Evolutionary conservation across 2,888 invertebrate genomes (phyloP).

Genomic region (Trissoscelio sp.): DNA sequence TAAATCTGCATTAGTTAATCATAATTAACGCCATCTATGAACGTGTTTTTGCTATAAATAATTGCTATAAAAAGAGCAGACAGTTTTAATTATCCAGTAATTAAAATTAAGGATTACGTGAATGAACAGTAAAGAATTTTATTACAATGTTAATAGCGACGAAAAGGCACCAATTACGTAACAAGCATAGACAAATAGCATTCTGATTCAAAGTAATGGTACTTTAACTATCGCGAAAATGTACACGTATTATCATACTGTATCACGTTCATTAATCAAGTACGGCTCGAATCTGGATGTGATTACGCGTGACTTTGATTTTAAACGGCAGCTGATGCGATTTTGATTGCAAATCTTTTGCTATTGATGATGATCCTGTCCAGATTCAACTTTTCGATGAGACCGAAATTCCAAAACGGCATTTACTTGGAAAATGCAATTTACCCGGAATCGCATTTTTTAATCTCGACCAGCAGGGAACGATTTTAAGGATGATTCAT

Average conservation of each 20-base stretch:
- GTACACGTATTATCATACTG: conserved; percentile 17
- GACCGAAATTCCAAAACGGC: not conserved
- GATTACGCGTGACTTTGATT: conserved; percentile 57
- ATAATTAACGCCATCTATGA: no score
- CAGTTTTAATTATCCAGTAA: not conserved
- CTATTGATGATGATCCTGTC: conserved; percentile 34
- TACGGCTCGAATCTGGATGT: conserved; percentile 25
- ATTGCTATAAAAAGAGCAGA: no score
- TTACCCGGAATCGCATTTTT: conserved; percentile 22
- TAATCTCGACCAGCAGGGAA: not conserved
- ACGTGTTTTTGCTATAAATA: no score
- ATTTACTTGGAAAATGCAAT: conserved; percentile 27
- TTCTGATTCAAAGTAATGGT: conserved; percentile 39
- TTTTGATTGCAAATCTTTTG: conserved; percentile 10
- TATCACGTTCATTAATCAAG: conserved; percentile 30
- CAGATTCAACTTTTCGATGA: conserved; percentile 27
- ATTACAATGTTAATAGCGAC: not conserved
- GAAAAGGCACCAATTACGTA: conserved; percentile 19
- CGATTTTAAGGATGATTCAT: conserved; percentile 27
- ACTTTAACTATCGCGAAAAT: conserved; percentile 43
- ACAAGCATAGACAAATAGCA: conserved; percentile 18
- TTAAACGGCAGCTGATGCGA: conserved; percentile 40
- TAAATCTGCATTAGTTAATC: no score
- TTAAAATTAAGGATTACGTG: not conserved
- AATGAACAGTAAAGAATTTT: not conserved